Conservation (phyloP, 2,113 vertebrate genomes). For the Entomyzon cyanotis region DNA sequence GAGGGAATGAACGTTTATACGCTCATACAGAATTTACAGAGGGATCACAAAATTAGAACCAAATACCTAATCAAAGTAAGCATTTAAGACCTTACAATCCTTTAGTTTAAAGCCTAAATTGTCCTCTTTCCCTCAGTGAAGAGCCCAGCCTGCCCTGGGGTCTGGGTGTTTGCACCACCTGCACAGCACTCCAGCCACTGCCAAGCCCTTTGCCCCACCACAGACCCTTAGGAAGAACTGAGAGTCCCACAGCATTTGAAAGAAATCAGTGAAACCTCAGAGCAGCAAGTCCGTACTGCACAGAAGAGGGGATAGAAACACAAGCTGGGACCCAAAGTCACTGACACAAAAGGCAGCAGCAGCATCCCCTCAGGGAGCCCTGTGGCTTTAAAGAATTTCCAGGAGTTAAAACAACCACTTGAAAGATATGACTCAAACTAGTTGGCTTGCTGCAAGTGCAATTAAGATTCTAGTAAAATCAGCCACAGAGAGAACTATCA, state of each 20-base stretch:
- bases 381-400: not conserved
- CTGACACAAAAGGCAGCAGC: not conserved
- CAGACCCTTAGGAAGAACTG: not conserved
- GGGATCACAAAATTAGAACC: not conserved
- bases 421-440: slow-evolving; percentile 8
- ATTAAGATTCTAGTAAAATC: not conserved
- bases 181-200: not conserved
- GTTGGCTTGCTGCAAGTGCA: not conserved
- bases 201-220: not conserved
- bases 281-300: not conserved
- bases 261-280: not conserved
- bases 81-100: not conserved
- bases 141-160: not conserved
- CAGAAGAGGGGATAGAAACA: not conserved
- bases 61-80: not conserved
- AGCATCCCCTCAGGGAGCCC: not conserved
- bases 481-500: not conserved
- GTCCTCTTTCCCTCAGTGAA: not conserved
- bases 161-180: rapidly evolving
- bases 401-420: not conserved
- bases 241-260: not conserved
- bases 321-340: not conserved
- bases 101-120: not conserved
- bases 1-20: not conserved
- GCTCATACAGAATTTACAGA: not conserved